These are phyloP conservation scores for Leptinotarsa undecemlineata DNA, from an alignment of 1,140 invertebrate genomes.

Conservation along the genomic window DNA sequence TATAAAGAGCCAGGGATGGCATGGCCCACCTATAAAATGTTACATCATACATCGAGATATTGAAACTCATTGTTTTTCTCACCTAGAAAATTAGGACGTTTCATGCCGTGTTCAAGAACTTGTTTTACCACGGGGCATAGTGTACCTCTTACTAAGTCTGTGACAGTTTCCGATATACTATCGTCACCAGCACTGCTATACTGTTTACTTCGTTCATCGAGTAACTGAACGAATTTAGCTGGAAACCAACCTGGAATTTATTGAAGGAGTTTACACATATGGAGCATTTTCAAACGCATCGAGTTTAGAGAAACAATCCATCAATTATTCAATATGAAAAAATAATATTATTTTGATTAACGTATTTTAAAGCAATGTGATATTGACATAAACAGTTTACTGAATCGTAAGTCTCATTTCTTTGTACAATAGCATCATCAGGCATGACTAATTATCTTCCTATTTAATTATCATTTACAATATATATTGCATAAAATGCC, in stretches of 20 bases:
- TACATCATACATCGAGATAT: not conserved
- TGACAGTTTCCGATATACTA: slow-evolving; percentile 92
- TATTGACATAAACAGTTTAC: too few species aligned
- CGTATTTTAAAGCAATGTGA: too few species aligned
- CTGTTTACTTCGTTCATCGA: slow-evolving; percentile 96
- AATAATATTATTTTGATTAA: too few species aligned
- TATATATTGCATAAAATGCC: too few species aligned
- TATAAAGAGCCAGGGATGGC: slow-evolving; percentile 99
- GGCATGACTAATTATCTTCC: too few species aligned
- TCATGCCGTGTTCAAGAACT: slow-evolving; percentile 95
- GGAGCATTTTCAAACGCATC: too few species aligned
- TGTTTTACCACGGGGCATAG: slow-evolving; percentile 93
- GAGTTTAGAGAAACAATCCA: too few species aligned
- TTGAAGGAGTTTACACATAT: too few species aligned
- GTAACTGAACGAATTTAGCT: slow-evolving; percentile 94
- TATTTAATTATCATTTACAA: too few species aligned
- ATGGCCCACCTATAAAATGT: slow-evolving; percentile 71
- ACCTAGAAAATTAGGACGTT: slow-evolving; percentile 77
- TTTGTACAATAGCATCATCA: too few species aligned
- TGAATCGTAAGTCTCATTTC: too few species aligned
- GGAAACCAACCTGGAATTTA: slow-evolving; percentile 88
- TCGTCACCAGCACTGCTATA: slow-evolving; percentile 98
- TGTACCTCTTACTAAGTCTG: slow-evolving; percentile 92
- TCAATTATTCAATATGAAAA: too few species aligned
- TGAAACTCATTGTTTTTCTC: slow-evolving; percentile 28